Conservation (phyloP, 2,797 vertebrate genomes). For the Kryptolebias ocellatus region DNA sequence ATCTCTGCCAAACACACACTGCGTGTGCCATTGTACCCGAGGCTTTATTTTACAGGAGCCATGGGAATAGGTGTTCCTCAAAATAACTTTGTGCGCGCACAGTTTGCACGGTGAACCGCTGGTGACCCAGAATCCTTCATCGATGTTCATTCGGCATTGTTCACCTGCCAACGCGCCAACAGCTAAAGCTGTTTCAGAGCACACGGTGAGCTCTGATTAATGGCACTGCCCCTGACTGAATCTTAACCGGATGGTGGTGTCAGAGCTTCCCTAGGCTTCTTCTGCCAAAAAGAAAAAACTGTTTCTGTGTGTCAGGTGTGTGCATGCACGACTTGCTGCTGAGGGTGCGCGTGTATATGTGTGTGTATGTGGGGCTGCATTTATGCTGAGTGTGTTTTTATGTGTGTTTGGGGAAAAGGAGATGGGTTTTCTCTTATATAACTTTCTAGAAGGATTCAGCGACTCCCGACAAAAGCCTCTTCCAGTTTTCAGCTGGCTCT, state of each 20-base stretch:
- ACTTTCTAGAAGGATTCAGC: slow-evolving; percentile 64
- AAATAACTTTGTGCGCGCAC: slow-evolving; percentile 47
- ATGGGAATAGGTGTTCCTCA: slow-evolving; percentile 42
- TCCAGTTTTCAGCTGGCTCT: slow-evolving; percentile 61
- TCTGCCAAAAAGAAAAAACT: slow-evolving; percentile 43
- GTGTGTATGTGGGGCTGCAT: slow-evolving; percentile 21
- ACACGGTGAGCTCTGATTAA: slow-evolving; percentile 50
- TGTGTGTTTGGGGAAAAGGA: slow-evolving; percentile 24
- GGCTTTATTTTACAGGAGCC: slow-evolving; percentile 41
- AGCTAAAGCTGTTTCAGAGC: slow-evolving; percentile 52
- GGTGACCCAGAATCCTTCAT: slow-evolving; percentile 55
- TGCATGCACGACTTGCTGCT: slow-evolving; percentile 27
- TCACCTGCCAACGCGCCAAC: slow-evolving; percentile 47
- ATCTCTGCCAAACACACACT: slow-evolving; percentile 51
- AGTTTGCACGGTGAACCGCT: slow-evolving; percentile 43
- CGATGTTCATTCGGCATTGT: slow-evolving; percentile 49
- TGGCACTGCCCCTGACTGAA: slow-evolving; percentile 42
- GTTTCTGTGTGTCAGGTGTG: slow-evolving; percentile 55
- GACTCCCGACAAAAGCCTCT: slow-evolving; percentile 60
- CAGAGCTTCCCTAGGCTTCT: slow-evolving; percentile 50
- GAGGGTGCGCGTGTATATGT: slow-evolving; percentile 2
- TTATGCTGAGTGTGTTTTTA: slow-evolving; percentile 39
- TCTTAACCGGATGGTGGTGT: slow-evolving; percentile 65
- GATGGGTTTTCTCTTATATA: slow-evolving; percentile 72
- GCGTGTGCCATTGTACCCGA: slow-evolving; percentile 36